These are phyloP conservation scores for Tanypteryx hageni DNA, from an alignment of 2,888 invertebrate genomes.

Conservation along the genomic window DNA sequence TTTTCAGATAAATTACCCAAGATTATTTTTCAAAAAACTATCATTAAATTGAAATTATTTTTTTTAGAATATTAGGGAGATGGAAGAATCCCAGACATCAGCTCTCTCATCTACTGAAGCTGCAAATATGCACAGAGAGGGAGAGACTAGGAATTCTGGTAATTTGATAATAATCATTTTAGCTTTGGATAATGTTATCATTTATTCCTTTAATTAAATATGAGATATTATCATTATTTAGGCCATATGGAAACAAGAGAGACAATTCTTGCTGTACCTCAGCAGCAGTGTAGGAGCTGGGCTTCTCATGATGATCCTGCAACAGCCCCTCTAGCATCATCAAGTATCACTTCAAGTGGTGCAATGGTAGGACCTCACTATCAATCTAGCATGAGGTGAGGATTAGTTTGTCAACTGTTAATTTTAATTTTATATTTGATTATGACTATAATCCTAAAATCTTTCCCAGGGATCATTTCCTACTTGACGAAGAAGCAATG, in stretches of 20 bases:
- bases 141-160: slow-evolving; percentile 83
- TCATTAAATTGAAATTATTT: no score
- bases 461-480: slow-evolving; percentile 77
- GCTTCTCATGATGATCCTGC: slow-evolving; percentile 69
- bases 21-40: no score
- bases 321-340: slow-evolving; percentile 1
- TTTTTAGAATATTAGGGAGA: no score
- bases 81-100: no score
- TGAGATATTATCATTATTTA: slow-evolving; percentile 57
- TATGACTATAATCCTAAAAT: background rate
- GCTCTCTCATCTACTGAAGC: slow-evolving; percentile 92
- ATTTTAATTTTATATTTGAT: background rate
- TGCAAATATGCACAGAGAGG: slow-evolving; percentile 85
- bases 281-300: slow-evolving; percentile 78
- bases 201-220: background rate
- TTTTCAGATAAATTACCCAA: no score
- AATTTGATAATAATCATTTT: slow-evolving; percentile 64
- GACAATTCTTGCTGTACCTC: slow-evolving; percentile 77
- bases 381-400: slow-evolving; percentile 31
- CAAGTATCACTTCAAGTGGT: background rate
- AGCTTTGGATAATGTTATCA: background rate
- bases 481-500: slow-evolving; percentile 90
- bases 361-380: slow-evolving; percentile 37
- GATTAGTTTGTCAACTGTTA: background rate
- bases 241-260: slow-evolving; percentile 75